Base-by-base conservation (phyloP, 2,888 invertebrate genomes). In the Saturnia pavonia region DNA sequence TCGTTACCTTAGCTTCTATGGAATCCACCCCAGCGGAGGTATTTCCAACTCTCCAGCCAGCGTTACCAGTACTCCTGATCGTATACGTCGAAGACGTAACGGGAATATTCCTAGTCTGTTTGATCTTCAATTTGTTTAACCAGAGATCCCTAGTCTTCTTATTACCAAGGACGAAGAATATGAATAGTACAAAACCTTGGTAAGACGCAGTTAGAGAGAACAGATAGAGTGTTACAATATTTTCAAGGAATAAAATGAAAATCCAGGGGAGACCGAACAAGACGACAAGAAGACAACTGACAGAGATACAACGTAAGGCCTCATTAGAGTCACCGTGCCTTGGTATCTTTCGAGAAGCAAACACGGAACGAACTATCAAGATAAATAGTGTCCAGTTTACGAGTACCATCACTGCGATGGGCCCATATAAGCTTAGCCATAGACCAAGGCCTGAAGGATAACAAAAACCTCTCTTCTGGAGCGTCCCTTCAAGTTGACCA, bases 241-340 rank as follows among this genome's bases (percentile, higher is more conserved):
- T 89, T 45, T 80, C 82, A 0, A 92, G 88, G 71, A 94, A 91
- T 51, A 94, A 75, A 40, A 95, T 95, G 78, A 95, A 95, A 16
- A 95, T 73, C 95, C 95, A 95, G 2, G 95, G 95, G 27, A 95
- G 80, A 11, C 96, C 95, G 71, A 95, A 93, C 40, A 95, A 86
- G 74, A 95, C 95, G 70, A 95, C 95, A 34, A 96, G 84, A 60
- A 95, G 80, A 75, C 95, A 93, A 65, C 95, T 95, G 43, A 95
- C 92, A 48, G 95, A 94, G 8, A 95, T 89, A 79, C 95, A 95
- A 27, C 95, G 90, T 43, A 94, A 77, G 0, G 94, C 89, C 73
- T 95, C 91, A 73, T 92, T 91, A 0, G 91, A 83, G 70, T 94
- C 94, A 16, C 92, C 91, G 74, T 92, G 91, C 76, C 95, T 91